Evolutionary conservation across 1,140 invertebrate genomes (phyloP), one percentile per base, ranked within the genome.

Genomic region (Macrobrachium nipponense): DNA sequence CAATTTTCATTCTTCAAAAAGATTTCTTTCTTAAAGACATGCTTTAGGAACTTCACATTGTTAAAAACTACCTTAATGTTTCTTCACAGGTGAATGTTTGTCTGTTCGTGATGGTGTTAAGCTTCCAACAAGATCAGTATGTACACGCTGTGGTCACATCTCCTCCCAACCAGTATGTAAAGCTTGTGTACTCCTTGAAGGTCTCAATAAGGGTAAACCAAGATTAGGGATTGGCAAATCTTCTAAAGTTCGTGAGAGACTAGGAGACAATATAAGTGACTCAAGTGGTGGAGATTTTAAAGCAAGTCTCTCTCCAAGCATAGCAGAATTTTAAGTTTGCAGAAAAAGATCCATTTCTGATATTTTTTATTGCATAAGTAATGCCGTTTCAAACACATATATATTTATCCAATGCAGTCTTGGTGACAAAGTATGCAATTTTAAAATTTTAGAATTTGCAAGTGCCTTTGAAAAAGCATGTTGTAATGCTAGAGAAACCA

Each of bases 111-210:
- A 96, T 89, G 94, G 93, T 76, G 93, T 97, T 0, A 95, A 95
- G 90, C 93, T 98, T 90, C 97, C 97, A 0, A 93, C 93, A 51
- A 94, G 96, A 90, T 94, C 95, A 90, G 93, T 93, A 82, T 99
- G 98, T 92, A 92, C 92, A 20, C 93, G 95, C 80, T 99, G 98
- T 92, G 95, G 96, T 59, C 99, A 98, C 92, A 96, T 99, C 6
- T 99, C 98, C 5, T 99, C 98, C 90, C 97, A 99, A 91, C 93
- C 95, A 89, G 93, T 99, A 15, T 99, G 98, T 91, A 99, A 99
- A 92, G 98, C 98, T 0, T 99, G 98, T 92, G 94, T 98, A 5
- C 92, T 99, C 76, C 92, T 99, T 8, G 97, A 99, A 66, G 98
- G 98, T 14, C 92, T 99, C 0, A 99, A 99, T 91, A 95, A 95